A percentile compares a stretch with the other conserved stretches of the same genome.
Evolutionary conservation across 2,888 invertebrate species (phyloP).

Genomic region (Drosophila bunnanda): DNA sequence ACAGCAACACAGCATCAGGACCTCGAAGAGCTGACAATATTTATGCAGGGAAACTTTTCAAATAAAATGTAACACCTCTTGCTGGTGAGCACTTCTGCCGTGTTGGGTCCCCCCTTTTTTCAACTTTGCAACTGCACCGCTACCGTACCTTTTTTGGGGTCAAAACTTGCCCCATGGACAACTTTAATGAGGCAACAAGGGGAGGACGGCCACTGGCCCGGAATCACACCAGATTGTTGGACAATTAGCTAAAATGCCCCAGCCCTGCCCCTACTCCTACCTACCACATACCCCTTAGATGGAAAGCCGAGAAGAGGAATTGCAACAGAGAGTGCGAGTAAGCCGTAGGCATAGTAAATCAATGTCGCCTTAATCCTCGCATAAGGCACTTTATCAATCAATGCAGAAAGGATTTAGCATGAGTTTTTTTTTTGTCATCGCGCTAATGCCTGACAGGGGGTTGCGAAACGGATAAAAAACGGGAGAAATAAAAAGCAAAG

Average conservation of each 20-base stretch:
- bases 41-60: slow-evolving; percentile 66
- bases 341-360: slow-evolving; percentile 74
- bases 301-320: neutral
- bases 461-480: slow-evolving; percentile 11
- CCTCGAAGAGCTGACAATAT: slow-evolving; percentile 53
- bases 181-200: slow-evolving; percentile 36
- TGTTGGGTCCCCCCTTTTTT: slow-evolving; percentile 21
- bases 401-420: slow-evolving; percentile 78
- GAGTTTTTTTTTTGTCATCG: slow-evolving; percentile 72
- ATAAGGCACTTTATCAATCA: slow-evolving; percentile 82
- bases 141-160: slow-evolving; percentile 23
- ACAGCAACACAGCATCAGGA: neutral
- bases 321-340: slow-evolving; percentile 44
- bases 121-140: slow-evolving; percentile 43
- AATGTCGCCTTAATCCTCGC: slow-evolving; percentile 80
- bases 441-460: slow-evolving; percentile 38
- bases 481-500: slow-evolving; percentile 32
- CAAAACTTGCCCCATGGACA: slow-evolving; percentile 21
- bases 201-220: slow-evolving; percentile 38
- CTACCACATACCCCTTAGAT: neutral
- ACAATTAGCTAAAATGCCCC: slow-evolving; percentile 40
- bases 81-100: slow-evolving; percentile 18
- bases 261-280: no score
- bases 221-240: slow-evolving; percentile 40
- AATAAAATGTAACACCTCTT: slow-evolving; percentile 76